Conservation (phyloP, 1,140 invertebrate species). For the Aphaenogaster rudis region DNA sequence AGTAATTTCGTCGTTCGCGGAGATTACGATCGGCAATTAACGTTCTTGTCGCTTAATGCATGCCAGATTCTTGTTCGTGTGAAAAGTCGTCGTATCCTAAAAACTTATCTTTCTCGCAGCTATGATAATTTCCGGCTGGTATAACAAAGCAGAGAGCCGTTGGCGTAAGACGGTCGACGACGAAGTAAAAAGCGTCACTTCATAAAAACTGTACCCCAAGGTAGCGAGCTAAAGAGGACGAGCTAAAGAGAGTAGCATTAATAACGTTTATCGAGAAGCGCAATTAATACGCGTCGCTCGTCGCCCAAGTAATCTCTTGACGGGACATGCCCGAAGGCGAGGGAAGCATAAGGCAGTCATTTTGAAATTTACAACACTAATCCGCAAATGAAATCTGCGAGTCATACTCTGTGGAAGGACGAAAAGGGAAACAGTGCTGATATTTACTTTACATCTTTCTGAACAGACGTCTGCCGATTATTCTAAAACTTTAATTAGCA, state of each 20-base stretch:
- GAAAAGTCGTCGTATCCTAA: conserved; percentile 10
- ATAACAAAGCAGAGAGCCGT: conserved; percentile 77
- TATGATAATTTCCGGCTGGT: conserved; percentile 39
- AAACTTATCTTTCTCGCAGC: conserved; percentile 49
- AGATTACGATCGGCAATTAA: conserved; percentile 51
- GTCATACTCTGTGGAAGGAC: no score
- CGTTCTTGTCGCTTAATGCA: conserved; percentile 43
- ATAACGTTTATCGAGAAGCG: conserved; percentile 27
- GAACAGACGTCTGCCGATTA: not conserved
- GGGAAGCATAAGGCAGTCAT: conserved; percentile 7
- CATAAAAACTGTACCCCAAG: conserved; percentile 12
- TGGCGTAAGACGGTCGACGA: not conserved
- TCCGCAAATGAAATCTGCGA: not conserved
- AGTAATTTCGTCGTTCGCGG: not conserved
- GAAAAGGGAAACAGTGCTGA: not conserved
- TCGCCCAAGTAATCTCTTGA: conserved; percentile 24
- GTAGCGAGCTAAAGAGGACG: not conserved
- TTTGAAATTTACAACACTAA: conserved; percentile 23
- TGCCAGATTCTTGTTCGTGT: not conserved
- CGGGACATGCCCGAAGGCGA: conserved; percentile 3
- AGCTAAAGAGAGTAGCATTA: conserved; percentile 10
- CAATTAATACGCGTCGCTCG: conserved; percentile 23
- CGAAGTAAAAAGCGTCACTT: not conserved
- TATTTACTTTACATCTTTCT: conserved; percentile 13
- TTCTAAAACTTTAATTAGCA: conserved; percentile 14